Conservation (phyloP, 2,888 invertebrate genomes). For the Pheosia gnoma region DNA sequence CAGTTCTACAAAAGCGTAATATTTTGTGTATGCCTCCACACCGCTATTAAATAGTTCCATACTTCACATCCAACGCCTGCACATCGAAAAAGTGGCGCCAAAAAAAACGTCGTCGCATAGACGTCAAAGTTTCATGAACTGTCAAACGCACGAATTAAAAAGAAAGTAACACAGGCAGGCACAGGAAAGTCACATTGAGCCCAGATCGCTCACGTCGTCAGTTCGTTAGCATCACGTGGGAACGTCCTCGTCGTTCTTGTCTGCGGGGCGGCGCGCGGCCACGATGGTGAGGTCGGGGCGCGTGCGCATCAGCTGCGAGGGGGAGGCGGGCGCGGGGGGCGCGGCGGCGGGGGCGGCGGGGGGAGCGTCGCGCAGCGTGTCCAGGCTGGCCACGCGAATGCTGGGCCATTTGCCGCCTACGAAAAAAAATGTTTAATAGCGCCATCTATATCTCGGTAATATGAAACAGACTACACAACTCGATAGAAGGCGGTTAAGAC, state of each 20-base stretch:
- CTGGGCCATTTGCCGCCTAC: slow-evolving; percentile 70
- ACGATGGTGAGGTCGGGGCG: slow-evolving; percentile 77
- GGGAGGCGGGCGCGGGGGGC: slow-evolving; percentile 44
- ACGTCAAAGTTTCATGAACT: too few species aligned
- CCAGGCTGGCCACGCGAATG: slow-evolving; percentile 73
- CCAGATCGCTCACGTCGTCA: background rate
- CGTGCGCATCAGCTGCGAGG: slow-evolving; percentile 69
- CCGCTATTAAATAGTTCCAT: too few species aligned
- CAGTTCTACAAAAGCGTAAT: too few species aligned
- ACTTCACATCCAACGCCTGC: too few species aligned
- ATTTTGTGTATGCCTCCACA: too few species aligned
- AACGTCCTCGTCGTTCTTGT: slow-evolving; percentile 40
- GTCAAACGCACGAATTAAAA: too few species aligned
- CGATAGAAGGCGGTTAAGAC: too few species aligned
- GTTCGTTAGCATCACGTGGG: slow-evolving; percentile 40
- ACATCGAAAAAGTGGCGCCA: too few species aligned
- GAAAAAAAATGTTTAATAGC: background rate
- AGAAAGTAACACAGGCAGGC: background rate
- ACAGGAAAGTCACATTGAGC: background rate
- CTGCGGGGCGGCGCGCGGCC: slow-evolving; percentile 53
- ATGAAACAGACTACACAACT: too few species aligned
- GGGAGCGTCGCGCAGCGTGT: slow-evolving; percentile 51
- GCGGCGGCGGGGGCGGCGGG: slow-evolving; percentile 20
- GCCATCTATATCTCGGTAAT: too few species aligned
- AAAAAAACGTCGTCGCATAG: too few species aligned